A percentile compares a stretch with the other conserved stretches of the same genome.
Conservation (phyloP, 2,888 invertebrate species). For the Micoletzkya japonica region DNA sequence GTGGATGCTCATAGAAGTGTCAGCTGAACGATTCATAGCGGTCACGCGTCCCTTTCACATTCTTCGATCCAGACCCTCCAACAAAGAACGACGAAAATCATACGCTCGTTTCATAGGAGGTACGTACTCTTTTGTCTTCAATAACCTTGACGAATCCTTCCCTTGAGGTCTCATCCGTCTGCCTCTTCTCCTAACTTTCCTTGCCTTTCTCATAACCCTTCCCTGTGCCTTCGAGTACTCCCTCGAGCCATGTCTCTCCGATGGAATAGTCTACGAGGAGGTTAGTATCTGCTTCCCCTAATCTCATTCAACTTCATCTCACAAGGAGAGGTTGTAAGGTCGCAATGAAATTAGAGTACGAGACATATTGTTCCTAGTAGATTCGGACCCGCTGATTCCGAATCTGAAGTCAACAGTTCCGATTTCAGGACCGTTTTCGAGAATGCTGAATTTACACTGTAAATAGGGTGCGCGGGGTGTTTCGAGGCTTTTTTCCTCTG, state of each 20-base stretch:
- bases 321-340: too few species aligned
- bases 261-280: too few species aligned
- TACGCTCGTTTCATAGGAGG: conserved; percentile 39
- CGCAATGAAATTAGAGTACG: too few species aligned
- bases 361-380: too few species aligned
- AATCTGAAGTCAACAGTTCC: too few species aligned
- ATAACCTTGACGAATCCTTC: background rate
- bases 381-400: too few species aligned
- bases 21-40: conserved; percentile 50
- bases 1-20: conserved; percentile 53
- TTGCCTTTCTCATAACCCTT: conserved; percentile 45
- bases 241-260: conserved; percentile 38
- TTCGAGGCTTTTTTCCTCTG: too few species aligned
- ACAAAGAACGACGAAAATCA: conserved; percentile 36
- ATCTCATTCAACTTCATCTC: too few species aligned
- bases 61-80: conserved; percentile 30
- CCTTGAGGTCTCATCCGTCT: conserved; percentile 41
- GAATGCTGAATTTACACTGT: too few species aligned
- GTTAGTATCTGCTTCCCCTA: too few species aligned
- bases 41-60: conserved; percentile 49
- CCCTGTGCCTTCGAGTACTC: conserved; percentile 49
- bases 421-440: too few species aligned
- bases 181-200: conserved; percentile 45
- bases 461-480: too few species aligned
- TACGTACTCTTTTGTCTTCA: conserved; percentile 1